Evolutionary conservation across 2,113 vertebrate species (phyloP).

Genomic region (Serinus canaria): DNA sequence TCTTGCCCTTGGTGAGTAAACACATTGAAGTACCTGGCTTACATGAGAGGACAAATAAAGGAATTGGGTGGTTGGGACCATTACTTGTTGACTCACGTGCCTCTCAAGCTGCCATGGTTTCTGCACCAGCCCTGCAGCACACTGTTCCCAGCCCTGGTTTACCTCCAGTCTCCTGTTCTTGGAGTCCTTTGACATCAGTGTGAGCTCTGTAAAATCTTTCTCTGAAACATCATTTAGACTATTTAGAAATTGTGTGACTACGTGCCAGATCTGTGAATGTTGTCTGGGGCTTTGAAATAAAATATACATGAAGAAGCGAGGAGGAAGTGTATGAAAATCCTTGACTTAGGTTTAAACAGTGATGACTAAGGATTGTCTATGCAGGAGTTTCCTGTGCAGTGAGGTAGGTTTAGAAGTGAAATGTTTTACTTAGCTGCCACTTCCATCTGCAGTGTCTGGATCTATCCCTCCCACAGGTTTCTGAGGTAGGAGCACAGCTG

Average conservation of each 20-base stretch:
- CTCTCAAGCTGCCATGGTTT: neutral
- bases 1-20: neutral
- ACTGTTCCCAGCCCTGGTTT: neutral
- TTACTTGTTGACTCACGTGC: neutral
- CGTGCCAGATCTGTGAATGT: neutral
- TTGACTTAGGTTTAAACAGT: neutral
- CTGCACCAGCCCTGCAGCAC: neutral
- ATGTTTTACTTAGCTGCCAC: neutral
- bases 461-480: neutral
- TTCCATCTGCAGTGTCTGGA: neutral
- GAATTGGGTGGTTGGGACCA: neutral
- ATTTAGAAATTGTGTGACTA: neutral
- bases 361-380: conserved; percentile 3
- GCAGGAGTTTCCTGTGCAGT: neutral
- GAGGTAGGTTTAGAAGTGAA: neutral
- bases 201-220: neutral
- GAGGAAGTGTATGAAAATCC: neutral
- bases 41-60: neutral
- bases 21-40: neutral
- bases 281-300: neutral
- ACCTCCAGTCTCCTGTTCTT: neutral
- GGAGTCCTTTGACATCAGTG: neutral
- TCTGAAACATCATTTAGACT: neutral
- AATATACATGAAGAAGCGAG: neutral
- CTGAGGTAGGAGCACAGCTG: neutral